These are phyloP conservation scores for Apogon talboti DNA, from an alignment of 2,797 vertebrate genomes.

Conservation along the genomic window DNA sequence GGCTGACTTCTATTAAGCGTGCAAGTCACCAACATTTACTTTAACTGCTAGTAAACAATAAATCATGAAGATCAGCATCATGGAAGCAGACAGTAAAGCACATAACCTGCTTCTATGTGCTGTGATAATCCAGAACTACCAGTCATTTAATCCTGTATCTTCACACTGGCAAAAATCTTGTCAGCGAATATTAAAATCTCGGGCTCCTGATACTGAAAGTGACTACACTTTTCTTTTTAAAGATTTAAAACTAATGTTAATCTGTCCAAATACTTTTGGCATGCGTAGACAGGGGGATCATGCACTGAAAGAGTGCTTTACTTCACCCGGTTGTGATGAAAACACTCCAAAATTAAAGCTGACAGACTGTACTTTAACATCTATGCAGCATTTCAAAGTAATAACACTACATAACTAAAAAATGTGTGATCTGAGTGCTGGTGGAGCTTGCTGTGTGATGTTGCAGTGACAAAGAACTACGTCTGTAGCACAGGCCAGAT, in stretches of 20 bases:
- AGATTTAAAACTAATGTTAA: slow-evolving; percentile 49
- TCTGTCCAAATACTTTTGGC: slow-evolving; percentile 42
- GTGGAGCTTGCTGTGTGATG: slow-evolving; percentile 22
- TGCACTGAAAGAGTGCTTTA: slow-evolving; percentile 30
- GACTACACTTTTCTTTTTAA: slow-evolving; percentile 3
- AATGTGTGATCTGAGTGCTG: slow-evolving; percentile 41
- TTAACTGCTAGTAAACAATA: not conserved
- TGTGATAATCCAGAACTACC: slow-evolving; percentile 19
- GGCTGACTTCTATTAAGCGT: not conserved
- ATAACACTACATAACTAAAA: slow-evolving; percentile 26
- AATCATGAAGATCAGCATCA: not conserved
- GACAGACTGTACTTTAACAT: slow-evolving; percentile 61
- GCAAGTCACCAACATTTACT: not conserved
- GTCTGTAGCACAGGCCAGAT: slow-evolving; percentile 53
- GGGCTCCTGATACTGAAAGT: slow-evolving; percentile 16
- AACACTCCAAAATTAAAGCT: slow-evolving; percentile 50
- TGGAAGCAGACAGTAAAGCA: not conserved
- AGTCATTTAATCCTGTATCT: slow-evolving; percentile 22
- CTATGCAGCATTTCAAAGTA: slow-evolving; percentile 37
- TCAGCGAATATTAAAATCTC: slow-evolving; percentile 32
- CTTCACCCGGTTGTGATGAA: slow-evolving; percentile 52
- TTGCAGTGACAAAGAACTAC: slow-evolving; percentile 39
- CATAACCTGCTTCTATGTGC: slow-evolving; percentile 6
- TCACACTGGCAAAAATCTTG: slow-evolving; percentile 11
- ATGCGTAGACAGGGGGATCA: slow-evolving; percentile 13